Base-by-base conservation (phyloP, 2,888 invertebrate species). In the Euzetes globulus region DNA sequence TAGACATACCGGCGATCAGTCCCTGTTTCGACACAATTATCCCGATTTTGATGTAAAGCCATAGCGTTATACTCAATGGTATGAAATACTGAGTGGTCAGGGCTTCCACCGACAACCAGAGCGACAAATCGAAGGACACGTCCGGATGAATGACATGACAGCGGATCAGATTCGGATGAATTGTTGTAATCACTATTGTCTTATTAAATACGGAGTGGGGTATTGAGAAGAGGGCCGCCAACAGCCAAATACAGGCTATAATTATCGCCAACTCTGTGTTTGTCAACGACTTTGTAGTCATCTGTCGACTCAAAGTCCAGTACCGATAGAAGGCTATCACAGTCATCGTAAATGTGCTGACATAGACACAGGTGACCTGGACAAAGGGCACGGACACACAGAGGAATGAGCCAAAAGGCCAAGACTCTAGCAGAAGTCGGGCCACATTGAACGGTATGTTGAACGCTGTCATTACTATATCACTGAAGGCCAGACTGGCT, bases 401-500 rank as follows among this genome's bases (percentile, higher is more conserved):
- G 78, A 84, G 80, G 68, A 82, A 80, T 15, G 80, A 78, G 0
- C 85, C 85, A 77, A 85, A 84, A 1, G 82, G 82, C 85, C 85
- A 85, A 33, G 33, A 6, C 70, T 83, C 82, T 6, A 45, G n/a
- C 15, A 75, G 52, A n/a, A 72, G 65, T 19, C 72, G 72, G 45
- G 37, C 75, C 4, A 75, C 72, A n/a, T 72, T 75, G 77, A 85
- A 83, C 0, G 84, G 84, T 27, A 85, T 82, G 77, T 84, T 84
- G 65, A 84, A 79, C 17, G 81, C 79, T 0, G 81, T 81, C 79
- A 82, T 80, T 27, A 81, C 74, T 5, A 82, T 76, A 76, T 82
- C 81, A 0, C 85, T 85, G 6, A 85, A 80, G 2, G 86, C 86
- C 76, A 86, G 80, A 78, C 86, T 86, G 15, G 85, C 84, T 74